Conservation (phyloP, 2,888 invertebrate genomes). For the Habroteleia sp. region DNA sequence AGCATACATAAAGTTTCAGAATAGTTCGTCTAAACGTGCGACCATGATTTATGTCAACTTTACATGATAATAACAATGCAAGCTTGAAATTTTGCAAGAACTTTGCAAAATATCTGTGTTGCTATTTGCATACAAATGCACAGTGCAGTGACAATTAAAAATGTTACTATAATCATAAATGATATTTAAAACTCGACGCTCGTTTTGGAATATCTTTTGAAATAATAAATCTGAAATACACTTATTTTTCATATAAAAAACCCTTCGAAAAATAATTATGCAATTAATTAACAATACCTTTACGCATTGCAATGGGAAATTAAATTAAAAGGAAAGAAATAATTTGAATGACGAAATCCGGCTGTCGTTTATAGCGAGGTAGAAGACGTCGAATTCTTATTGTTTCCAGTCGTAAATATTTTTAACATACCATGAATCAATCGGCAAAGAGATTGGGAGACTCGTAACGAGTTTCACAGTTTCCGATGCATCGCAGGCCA, state of each 20-base stretch:
- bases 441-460: constrained; percentile 39
- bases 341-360: constrained; percentile 30
- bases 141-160: too few species aligned
- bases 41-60: constrained; percentile 19
- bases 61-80: constrained; percentile 5
- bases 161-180: too few species aligned
- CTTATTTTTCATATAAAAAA: too few species aligned
- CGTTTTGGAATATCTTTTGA: too few species aligned
- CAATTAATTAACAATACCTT: too few species aligned
- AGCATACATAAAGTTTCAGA: constrained; percentile 9
- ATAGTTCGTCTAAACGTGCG: constrained; percentile 7
- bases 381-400: constrained; percentile 35
- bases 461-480: constrained; percentile 55
- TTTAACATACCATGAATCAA: constrained; percentile 50
- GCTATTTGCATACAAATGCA: neutral
- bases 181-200: too few species aligned
- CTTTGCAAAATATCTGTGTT: constrained; percentile 3
- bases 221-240: too few species aligned
- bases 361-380: too few species aligned
- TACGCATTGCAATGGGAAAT: too few species aligned
- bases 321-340: too few species aligned
- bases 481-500: constrained; percentile 47
- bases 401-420: constrained; percentile 46
- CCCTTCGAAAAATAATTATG: too few species aligned
- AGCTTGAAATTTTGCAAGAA: constrained; percentile 4